phyloP scores from a whole-genome alignment of 1,140 invertebrate species.

The Fopius arisanus region DNA sequence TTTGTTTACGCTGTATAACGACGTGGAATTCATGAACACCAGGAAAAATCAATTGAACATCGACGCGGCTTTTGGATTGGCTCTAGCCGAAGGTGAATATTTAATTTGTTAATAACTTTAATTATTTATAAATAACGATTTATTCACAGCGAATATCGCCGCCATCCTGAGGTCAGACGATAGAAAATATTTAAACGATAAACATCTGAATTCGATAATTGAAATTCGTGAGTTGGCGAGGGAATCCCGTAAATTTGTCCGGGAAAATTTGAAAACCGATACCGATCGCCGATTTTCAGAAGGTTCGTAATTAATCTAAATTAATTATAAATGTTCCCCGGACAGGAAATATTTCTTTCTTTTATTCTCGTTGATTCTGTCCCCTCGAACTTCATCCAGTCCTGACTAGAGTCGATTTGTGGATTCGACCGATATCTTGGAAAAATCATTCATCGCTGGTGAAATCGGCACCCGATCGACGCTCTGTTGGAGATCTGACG shows the following conservation, averaged over 20 bases:
- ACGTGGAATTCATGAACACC: slow-evolving; percentile 40
- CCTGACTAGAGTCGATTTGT: slow-evolving; percentile 40
- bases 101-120: slow-evolving; percentile 14
- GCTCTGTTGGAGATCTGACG: slow-evolving; percentile 26
- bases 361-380: not conserved
- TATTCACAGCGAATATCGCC: slow-evolving; percentile 30
- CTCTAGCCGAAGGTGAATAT: slow-evolving; percentile 50
- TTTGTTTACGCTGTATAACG: slow-evolving; percentile 34
- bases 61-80: slow-evolving; percentile 48
- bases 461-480: not conserved
- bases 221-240: slow-evolving; percentile 13
- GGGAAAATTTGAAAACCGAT: not conserved
- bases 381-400: no score
- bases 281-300: not conserved
- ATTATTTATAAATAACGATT: not conserved
- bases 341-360: not conserved
- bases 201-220: not conserved
- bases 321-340: no score
- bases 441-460: not conserved
- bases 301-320: not conserved
- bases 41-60: slow-evolving; percentile 50
- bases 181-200: not conserved
- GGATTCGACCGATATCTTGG: slow-evolving; percentile 46
- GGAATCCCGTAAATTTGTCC: not conserved
- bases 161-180: slow-evolving; percentile 22